Percentiles rank a stretch among this genome's conserved stretches.
phyloP scores from a whole-genome alignment of 92 coral and sea anemone species.

The Pocillopora meandrina region DNA sequence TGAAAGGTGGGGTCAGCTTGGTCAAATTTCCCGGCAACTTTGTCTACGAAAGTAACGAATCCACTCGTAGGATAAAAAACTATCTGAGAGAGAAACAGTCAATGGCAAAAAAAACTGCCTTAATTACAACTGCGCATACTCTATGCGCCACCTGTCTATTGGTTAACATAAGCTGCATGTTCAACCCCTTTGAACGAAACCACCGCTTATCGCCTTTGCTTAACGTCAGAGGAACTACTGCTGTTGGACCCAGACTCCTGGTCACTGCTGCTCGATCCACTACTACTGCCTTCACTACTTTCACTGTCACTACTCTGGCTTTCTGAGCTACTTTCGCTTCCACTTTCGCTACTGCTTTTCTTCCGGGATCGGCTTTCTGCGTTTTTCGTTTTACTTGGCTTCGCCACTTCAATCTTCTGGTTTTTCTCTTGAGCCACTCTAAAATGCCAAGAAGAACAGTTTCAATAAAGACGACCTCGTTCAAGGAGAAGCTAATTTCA shows the following conservation, averaged over 20 bases:
- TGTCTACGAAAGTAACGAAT: neutral
- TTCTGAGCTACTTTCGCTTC: constrained; percentile 28
- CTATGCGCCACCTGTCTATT: neutral
- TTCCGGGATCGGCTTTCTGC: constrained; percentile 11
- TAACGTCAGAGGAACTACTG: constrained; percentile 22
- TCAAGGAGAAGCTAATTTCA: neutral
- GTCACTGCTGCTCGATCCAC: constrained; percentile 50
- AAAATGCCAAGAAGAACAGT: neutral
- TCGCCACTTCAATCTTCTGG: neutral
- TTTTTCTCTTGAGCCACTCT: constrained; percentile 23
- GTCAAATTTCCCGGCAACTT: neutral
- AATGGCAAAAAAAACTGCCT: neutral
- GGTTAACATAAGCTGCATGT: neutral
- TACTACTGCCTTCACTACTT: constrained; percentile 46
- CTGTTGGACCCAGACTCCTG: constrained; percentile 53
- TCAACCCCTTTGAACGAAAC: neutral
- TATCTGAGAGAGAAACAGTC: neutral
- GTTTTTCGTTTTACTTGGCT: constrained; percentile 11
- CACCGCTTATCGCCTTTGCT: constrained; percentile 29
- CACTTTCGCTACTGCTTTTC: constrained; percentile 15
- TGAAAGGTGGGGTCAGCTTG: neutral
- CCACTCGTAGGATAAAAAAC: neutral
- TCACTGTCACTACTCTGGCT: constrained; percentile 31
- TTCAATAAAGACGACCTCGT: neutral
- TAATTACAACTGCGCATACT: neutral